Base-by-base conservation (phyloP, 2,113 vertebrate genomes). In the Micronycteris hirsuta region DNA sequence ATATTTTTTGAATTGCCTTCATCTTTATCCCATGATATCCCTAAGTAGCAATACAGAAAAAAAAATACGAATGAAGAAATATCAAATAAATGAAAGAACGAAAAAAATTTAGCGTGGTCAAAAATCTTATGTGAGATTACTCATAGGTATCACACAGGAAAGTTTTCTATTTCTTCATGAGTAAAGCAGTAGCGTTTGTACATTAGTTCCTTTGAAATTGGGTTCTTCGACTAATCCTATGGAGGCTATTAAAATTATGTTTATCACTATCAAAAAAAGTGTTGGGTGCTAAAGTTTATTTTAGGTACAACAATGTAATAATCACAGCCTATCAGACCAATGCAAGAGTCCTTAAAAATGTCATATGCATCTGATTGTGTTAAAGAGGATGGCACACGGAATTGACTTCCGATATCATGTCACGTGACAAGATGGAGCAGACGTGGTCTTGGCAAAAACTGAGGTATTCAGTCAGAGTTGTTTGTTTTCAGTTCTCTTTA, bases 401-500 rank as follows among this genome's bases (percentile, higher is more conserved):
- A 95, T 49, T 36, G 68, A 61, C 0, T 41, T 20, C 11, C 3
- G 54, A 38, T 11, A 76, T 33, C 68, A 19, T 49, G 47, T 43
- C 93, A 86, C 1, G 1, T 26, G 11, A 73, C 45, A 22, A 49
- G 41, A 28, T 20, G 45, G 1, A 38, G 6, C 0, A 0, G 45
- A 93, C 26, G 3, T 54, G 28, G 13, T 95, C 4, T 33, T 70
- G 63, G 78, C 38, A 88, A 38, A 85, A 84, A 91, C 11, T 20
- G 16, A 97, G 13, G 9, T 45, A 91, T 92, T 81, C 67, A 83
- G 43, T 73, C 56, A 4, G 8, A 88, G 93, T 85, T 61, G 0
- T 67, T 58, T 88, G 84, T 86, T 97, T 77, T 36, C 7, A 36
- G 1, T 58, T 83, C 61, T 95, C 97, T 96, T 92, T 17, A 93